These are phyloP conservation scores for Glaucidium brasilianum DNA, from an alignment of 2,113 vertebrate genomes.

Conservation along the genomic window DNA sequence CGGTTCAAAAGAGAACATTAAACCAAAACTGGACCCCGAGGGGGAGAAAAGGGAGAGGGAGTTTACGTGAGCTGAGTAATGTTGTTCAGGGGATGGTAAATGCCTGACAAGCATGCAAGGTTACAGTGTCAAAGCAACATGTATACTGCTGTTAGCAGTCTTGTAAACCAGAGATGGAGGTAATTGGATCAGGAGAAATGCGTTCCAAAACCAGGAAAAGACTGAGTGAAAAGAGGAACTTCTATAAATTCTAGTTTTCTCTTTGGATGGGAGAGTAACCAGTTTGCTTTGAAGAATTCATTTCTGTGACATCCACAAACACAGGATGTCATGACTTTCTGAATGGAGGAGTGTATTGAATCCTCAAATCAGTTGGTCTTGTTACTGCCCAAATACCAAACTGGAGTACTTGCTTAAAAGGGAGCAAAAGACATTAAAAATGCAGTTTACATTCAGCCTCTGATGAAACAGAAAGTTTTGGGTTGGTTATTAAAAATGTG, in stretches of 20 bases:
- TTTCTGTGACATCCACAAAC: background rate
- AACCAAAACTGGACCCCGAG: background rate
- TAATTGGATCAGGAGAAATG: background rate
- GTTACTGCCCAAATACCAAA: background rate
- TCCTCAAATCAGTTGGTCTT: background rate
- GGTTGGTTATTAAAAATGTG: background rate
- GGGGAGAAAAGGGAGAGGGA: background rate
- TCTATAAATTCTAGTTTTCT: background rate
- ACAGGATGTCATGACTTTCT: accelerated
- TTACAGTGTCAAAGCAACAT: background rate
- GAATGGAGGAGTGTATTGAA: background rate
- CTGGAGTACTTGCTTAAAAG: background rate
- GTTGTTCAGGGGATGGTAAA: background rate
- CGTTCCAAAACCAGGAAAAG: background rate
- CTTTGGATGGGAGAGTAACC: background rate
- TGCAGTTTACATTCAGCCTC: background rate
- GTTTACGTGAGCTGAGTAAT: background rate
- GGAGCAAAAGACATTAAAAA: background rate
- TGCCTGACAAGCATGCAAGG: background rate
- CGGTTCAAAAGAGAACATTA: background rate
- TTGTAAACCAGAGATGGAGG: background rate
- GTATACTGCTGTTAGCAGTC: background rate
- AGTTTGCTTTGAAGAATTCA: background rate
- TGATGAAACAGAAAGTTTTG: background rate
- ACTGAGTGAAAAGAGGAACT: background rate